These are phyloP conservation scores for Nannoperca australis DNA, from an alignment of 2,797 vertebrate genomes.

Conservation along the genomic window DNA sequence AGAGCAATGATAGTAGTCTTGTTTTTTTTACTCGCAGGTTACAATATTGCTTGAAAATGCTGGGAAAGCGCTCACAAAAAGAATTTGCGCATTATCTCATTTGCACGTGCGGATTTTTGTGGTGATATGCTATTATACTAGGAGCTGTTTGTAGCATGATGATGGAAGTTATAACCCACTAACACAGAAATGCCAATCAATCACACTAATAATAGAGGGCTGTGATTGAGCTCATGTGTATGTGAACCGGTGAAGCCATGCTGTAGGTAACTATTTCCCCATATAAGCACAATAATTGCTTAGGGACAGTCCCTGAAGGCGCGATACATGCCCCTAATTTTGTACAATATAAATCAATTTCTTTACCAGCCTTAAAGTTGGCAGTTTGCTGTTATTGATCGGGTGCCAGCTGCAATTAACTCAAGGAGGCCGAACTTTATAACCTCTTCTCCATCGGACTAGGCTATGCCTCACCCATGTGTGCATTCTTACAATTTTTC, in stretches of 20 bases:
- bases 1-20: too few species aligned
- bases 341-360: slow-evolving; percentile 7
- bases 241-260: background rate
- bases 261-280: background rate
- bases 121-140: too few species aligned
- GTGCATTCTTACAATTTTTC: background rate
- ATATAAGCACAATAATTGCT: slow-evolving; percentile 25
- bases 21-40: too few species aligned
- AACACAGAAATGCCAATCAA: slow-evolving; percentile 46
- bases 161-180: slow-evolving; percentile 36
- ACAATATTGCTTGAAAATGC: too few species aligned
- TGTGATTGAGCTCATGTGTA: slow-evolving; percentile 6
- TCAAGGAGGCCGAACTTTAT: background rate
- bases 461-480: background rate
- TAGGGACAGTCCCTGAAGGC: background rate
- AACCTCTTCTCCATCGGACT: background rate
- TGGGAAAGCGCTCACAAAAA: too few species aligned
- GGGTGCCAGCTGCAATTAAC: background rate
- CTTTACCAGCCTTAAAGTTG: background rate
- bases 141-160: too few species aligned
- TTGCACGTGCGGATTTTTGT: too few species aligned
- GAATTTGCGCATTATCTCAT: too few species aligned
- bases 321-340: background rate
- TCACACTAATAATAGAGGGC: slow-evolving; percentile 9
- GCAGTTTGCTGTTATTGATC: background rate